Evolutionary conservation across 1,140 invertebrate genomes (phyloP), one percentile per base, ranked within the genome.

Genomic region (Sipha flava): DNA sequence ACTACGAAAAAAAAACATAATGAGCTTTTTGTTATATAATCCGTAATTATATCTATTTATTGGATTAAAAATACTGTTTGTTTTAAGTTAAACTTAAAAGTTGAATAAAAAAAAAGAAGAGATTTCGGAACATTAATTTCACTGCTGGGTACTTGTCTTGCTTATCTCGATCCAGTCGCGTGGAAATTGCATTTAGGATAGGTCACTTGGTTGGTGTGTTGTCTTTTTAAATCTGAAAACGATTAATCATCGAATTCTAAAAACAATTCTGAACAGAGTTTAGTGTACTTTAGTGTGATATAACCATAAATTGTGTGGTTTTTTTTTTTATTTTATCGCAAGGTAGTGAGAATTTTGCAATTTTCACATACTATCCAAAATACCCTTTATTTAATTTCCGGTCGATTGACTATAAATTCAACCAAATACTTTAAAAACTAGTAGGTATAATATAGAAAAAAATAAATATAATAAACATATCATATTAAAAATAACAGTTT

Each of bases 81-180:
- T 64, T 37, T 37, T 12, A 2, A 21, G 16, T 64, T 21, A 2
- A 49, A 49, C 26, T 1, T 10, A n/a, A 49, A 49, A 59, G 26
- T 59, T 59, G 26, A 34, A 37, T 37, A 68, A 70, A 70, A 66
- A 6, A 16, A 45, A 47, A 43, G 47, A 6, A 40, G 66, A 37
- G 40, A 70, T 70, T 70, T 70, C 16, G 23, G 16, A 45, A 70
- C 66, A 70, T 47, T 47, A 68, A 68, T 68, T 68, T 68, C 40
- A 45, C 37, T 26, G 21, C 26, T 26, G 14, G 64, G n/a, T 12
- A 43, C 64, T 43, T 23, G 10, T 68, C 40, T 47, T 26, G 23
- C 40, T 70, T 47, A 47, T 70, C 43, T 70, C 43, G 66, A 14
- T 70, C 47, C 23, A 29, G 40, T 31, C 43, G 14, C 43, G 40